Evolutionary conservation across 2,888 invertebrate species (phyloP).

Genomic region (Pristionchus japonicus): DNA sequence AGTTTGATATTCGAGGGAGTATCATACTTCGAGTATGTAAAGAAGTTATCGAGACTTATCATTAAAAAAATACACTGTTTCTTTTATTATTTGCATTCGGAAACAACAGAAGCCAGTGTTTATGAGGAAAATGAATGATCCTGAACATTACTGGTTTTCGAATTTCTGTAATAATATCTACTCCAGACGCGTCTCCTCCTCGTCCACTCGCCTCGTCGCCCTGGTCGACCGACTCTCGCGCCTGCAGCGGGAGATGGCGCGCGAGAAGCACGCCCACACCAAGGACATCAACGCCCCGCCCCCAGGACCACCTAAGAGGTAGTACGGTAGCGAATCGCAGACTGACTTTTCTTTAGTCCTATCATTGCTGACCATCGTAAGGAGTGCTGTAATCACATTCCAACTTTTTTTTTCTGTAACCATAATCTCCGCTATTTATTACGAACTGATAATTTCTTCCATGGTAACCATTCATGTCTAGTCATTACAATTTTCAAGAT

Average conservation of each 20-base stretch:
- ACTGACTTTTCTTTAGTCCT: not conserved
- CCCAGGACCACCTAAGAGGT: constrained; percentile 48
- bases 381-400: not conserved
- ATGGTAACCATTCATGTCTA: too few relatives aligned
- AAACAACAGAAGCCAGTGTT: not conserved
- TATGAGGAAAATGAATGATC: not conserved
- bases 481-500: not conserved
- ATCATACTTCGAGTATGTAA: too few relatives aligned
- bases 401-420: not conserved
- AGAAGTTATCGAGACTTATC: too few relatives aligned
- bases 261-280: constrained; percentile 58
- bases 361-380: not conserved
- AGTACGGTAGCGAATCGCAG: not conserved
- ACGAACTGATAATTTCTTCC: too few relatives aligned
- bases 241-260: constrained; percentile 65
- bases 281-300: constrained; percentile 48
- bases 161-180: too few relatives aligned
- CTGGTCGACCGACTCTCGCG: constrained; percentile 63
- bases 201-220: constrained; percentile 50
- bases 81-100: too few relatives aligned
- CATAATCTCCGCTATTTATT: not conserved
- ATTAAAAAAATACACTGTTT: too few relatives aligned
- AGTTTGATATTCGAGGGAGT: too few relatives aligned
- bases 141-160: too few relatives aligned
- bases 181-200: not conserved